Base-by-base conservation (phyloP, 2,888 invertebrate species). In the Xylophagus ater region DNA sequence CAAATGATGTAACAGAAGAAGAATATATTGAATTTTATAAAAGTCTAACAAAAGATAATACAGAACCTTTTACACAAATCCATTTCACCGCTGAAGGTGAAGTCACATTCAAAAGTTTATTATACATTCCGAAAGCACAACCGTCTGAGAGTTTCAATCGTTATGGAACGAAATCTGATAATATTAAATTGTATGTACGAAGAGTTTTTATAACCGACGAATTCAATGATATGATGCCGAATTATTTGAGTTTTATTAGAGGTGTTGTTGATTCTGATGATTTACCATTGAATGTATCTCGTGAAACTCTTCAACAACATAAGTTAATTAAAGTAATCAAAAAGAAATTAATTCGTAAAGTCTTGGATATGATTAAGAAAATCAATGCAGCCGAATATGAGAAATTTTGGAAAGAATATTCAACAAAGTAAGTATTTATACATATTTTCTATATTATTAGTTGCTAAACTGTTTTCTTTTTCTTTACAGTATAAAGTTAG, bases 31-130 rank as follows among this genome's bases (percentile, higher is more conserved):
- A 87, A 57, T 99, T 98, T 71, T 99, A 96, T 71, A 90, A 89
- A 66, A 78, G 85, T 19, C 73, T 98, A 52, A 93, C 94, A 36
- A 94, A 92, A 68, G 93, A 93, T 63, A 67, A 71, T 2, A 75
- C 81, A 41, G 79, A 83, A 36, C 92, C 93, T 8, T 65, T 97
- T 33, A 76, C 85, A 3, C 82, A 83, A 59, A 65, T 64, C 4
- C 98, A 98, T 68, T 98, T 98, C 66, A 78, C 92, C 45, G 98
- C 98, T 17, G 98, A 99, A 69, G 98, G 98, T 46, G 98, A 99
- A 71, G 96, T 99, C 6, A 92, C 94, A 6, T 98, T 99, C 73
- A 96, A 94, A 64, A 87, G 96, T 41, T 75, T 98, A 48, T 70
- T 99, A 45, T 98, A 84, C 68, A 81, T 98, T 47, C 97, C 97